A percentile compares a stretch with the other conserved stretches of the same genome.
phyloP scores from a whole-genome alignment of 2,797 vertebrate genomes.

The Paguma larvata region DNA sequence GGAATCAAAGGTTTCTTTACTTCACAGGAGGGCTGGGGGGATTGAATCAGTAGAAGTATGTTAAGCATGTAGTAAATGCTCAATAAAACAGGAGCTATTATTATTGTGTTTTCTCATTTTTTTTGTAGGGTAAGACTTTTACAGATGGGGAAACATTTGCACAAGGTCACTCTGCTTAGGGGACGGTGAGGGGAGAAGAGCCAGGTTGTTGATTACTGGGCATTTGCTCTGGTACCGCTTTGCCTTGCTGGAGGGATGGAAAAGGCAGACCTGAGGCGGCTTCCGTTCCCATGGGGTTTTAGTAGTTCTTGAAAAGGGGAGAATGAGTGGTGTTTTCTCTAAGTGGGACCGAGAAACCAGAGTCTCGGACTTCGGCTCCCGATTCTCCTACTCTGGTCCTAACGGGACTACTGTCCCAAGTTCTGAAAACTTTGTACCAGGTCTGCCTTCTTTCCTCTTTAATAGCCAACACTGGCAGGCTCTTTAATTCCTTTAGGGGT shows the following conservation, averaged over 20 bases:
- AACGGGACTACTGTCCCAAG: neutral
- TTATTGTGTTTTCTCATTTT: neutral
- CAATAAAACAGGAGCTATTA: neutral
- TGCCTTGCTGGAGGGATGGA: neutral
- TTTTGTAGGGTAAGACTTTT: neutral
- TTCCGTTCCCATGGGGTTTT: slow-evolving; percentile 22
- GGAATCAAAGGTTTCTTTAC: neutral
- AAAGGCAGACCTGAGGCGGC: neutral
- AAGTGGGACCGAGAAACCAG: neutral
- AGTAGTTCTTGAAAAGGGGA: neutral
- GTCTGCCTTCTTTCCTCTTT: slow-evolving; percentile 11
- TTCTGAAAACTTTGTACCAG: slow-evolving; percentile 12
- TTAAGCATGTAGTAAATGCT: slow-evolving; percentile 14
- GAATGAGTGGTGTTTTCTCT: neutral
- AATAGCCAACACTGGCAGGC: neutral
- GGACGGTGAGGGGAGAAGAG: neutral
- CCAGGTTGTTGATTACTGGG: neutral
- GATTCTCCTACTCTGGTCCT: slow-evolving; percentile 1
- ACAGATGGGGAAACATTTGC: neutral
- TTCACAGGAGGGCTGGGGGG: neutral
- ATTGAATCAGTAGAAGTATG: neutral
- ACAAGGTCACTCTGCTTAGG: neutral
- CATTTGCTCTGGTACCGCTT: neutral
- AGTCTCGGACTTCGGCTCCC: neutral
- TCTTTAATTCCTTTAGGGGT: slow-evolving; percentile 35